phyloP scores from a whole-genome alignment of 2,797 vertebrate genomes.

The Ptychadena robeensis region DNA sequence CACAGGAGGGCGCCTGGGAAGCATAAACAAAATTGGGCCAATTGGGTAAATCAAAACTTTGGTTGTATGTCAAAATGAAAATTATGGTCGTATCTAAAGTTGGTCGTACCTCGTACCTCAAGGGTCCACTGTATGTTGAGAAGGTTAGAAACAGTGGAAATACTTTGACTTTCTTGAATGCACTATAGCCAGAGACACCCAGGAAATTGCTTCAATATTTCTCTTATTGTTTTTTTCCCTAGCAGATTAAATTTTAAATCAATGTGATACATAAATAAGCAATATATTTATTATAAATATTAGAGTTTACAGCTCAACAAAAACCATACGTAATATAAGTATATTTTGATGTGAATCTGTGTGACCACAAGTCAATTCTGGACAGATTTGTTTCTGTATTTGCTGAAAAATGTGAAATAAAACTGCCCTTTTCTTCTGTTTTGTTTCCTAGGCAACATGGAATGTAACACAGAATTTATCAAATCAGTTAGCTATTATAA shows the following conservation, averaged over 20 bases:
- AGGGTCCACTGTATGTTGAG: too few relatives aligned
- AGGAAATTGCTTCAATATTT: neutral
- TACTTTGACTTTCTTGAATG: too few relatives aligned
- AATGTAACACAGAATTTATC: neutral
- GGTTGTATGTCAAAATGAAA: too few relatives aligned
- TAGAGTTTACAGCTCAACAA: too few relatives aligned
- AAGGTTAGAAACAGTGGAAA: too few relatives aligned
- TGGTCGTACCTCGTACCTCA: too few relatives aligned
- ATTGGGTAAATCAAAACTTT: too few relatives aligned
- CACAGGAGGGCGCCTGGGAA: too few relatives aligned
- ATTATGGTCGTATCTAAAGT: too few relatives aligned
- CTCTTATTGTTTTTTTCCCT: neutral
- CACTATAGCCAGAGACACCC: neutral
- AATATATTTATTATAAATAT: neutral
- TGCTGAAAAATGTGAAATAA: neutral
- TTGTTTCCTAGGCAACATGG: conserved; percentile 29
- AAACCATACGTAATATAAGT: neutral
- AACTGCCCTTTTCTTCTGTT: neutral
- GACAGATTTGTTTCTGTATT: too few relatives aligned
- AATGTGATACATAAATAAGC: neutral
- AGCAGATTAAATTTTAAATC: neutral
- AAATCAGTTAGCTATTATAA: neutral
- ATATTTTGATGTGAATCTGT: neutral
- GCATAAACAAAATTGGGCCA: too few relatives aligned
- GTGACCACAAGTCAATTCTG: neutral